Percentiles rank a stretch among this genome's conserved stretches.
Conservation (phyloP, 2,113 vertebrate species). For the Sigmodon hispidus region DNA sequence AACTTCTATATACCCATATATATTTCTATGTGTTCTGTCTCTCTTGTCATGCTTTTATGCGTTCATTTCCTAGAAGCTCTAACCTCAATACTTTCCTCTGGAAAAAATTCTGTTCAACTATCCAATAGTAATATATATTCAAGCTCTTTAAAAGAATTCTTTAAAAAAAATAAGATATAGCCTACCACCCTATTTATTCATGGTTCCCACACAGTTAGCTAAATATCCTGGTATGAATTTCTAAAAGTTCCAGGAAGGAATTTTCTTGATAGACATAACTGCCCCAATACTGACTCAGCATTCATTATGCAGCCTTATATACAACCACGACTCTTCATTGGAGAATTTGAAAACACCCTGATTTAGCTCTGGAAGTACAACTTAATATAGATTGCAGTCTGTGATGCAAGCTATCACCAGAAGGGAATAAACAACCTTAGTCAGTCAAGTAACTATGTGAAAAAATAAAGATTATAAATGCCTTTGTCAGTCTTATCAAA, state of each 20-base stretch:
- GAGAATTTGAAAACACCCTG: background rate
- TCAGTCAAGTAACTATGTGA: background rate
- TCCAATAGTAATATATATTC: background rate
- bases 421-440: slow-evolving; percentile 26
- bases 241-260: background rate
- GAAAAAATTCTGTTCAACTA: background rate
- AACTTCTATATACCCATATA: background rate
- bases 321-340: background rate
- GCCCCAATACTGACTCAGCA: background rate
- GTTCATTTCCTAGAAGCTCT: background rate
- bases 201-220: background rate
- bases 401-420: background rate
- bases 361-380: background rate
- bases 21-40: background rate
- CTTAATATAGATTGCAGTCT: background rate
- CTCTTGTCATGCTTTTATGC: background rate
- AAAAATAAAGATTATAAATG: slow-evolving; percentile 25
- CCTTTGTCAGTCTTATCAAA: slow-evolving; percentile 50
- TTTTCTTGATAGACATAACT: background rate
- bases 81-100: background rate
- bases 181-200: background rate
- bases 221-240: background rate
- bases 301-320: background rate
- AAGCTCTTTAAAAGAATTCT: background rate
- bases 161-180: background rate